phyloP scores from a whole-genome alignment of 2,113 vertebrate species.

The Acanthochromis polyacanthus region DNA sequence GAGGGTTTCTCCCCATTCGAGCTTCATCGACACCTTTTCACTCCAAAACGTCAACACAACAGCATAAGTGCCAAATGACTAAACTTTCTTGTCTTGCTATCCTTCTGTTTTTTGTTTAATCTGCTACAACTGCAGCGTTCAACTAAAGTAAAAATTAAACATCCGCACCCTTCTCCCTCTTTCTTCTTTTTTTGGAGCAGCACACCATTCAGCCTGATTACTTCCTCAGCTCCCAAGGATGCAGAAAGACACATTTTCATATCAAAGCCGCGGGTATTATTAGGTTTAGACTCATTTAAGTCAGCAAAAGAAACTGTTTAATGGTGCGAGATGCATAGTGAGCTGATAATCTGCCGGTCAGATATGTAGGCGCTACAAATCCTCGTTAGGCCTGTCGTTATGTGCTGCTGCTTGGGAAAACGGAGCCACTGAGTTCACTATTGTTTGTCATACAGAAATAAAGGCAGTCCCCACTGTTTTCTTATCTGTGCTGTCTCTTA shows the following conservation, averaged over 20 bases:
- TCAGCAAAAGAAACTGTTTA: neutral
- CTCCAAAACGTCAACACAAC: neutral
- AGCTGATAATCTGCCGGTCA: conserved; percentile 29
- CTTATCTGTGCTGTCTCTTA: conserved; percentile 19
- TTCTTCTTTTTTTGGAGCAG: neutral
- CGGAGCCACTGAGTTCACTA: conserved; percentile 12
- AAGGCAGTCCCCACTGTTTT: conserved; percentile 19
- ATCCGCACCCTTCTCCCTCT: no score
- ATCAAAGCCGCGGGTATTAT: conserved; percentile 57
- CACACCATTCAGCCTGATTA: conserved; percentile 22
- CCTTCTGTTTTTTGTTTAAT: neutral
- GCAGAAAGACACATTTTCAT: conserved; percentile 40
- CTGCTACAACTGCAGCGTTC: neutral
- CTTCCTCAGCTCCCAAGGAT: conserved; percentile 18
- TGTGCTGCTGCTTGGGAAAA: neutral
- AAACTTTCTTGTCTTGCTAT: neutral
- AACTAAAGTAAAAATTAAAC: neutral
- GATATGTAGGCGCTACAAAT: conserved; percentile 18
- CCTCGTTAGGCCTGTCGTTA: neutral
- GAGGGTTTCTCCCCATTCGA: conserved; percentile 6
- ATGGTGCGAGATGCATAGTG: neutral
- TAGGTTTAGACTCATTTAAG: conserved; percentile 48
- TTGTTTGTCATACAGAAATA: conserved; percentile 47
- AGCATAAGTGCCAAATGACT: neutral
- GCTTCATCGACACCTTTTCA: conserved; percentile 2